These are phyloP conservation scores for Danio aesculapii DNA, from an alignment of 2,797 vertebrate species.

Conservation along the genomic window DNA sequence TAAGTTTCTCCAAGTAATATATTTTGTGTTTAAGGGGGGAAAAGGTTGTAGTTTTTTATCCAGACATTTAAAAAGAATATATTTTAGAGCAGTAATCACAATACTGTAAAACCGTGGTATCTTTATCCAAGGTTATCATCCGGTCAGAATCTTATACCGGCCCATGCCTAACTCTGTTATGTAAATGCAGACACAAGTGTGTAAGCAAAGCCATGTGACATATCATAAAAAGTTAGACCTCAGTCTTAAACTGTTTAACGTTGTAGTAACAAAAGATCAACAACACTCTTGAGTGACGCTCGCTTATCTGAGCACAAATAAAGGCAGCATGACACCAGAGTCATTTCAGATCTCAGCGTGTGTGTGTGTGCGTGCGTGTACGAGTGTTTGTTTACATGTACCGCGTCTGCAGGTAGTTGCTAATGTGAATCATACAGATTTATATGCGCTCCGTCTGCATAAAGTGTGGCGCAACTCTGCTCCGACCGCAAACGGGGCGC, in stretches of 20 bases:
- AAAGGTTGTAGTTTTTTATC: no score
- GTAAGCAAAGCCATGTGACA: background rate
- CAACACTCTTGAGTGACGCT: background rate
- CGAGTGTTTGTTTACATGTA: background rate
- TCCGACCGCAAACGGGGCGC: background rate
- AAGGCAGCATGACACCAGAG: background rate
- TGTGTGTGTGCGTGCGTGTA: no score
- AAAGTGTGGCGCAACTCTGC: constrained; percentile 1
- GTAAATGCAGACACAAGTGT: background rate
- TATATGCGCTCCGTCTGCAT: background rate
- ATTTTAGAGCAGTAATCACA: no score
- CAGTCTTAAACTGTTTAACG: background rate
- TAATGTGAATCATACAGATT: background rate
- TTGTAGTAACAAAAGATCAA: background rate
- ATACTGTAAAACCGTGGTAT: no score
- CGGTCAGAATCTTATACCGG: no score
- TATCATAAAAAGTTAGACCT: background rate
- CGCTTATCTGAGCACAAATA: background rate
- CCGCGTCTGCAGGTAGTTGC: constrained; percentile 1
- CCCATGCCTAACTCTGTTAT: no score
- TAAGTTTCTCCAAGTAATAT: no score
- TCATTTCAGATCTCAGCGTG: background rate
- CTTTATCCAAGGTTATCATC: no score
- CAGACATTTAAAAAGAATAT: no score
- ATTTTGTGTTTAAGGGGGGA: no score